Conservation (phyloP, 2,888 invertebrate species). For the Horisme vitalbata region DNA sequence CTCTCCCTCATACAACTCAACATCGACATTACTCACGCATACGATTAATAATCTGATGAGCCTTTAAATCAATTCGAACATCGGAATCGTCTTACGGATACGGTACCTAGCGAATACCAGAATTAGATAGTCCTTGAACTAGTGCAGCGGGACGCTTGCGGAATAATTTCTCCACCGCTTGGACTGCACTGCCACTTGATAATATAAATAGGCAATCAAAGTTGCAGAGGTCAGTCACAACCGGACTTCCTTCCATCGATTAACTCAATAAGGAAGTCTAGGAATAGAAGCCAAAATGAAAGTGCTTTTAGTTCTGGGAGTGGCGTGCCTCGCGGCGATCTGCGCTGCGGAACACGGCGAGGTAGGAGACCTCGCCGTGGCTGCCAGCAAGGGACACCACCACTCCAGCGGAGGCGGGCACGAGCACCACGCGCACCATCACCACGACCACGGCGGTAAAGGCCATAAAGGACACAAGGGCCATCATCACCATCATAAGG, state of each 20-base stretch:
- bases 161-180: conserved; percentile 71
- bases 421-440: conserved; percentile 85
- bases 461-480: conserved; percentile 90
- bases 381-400: conserved; percentile 76
- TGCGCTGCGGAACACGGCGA: conserved; percentile 56
- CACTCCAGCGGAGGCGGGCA: conserved; percentile 86
- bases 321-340: conserved; percentile 62
- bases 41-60: conserved; percentile 15
- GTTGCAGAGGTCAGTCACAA: conserved; percentile 66
- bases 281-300: conserved; percentile 52
- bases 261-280: conserved; percentile 39
- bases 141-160: conserved; percentile 66
- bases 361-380: conserved; percentile 66
- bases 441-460: conserved; percentile 87
- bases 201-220: conserved; percentile 72
- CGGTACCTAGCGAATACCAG: conserved; percentile 13
- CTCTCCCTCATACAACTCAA: conserved; percentile 22
- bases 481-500: conserved; percentile 90
- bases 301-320: conserved; percentile 60
- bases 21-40: conserved; percentile 19
- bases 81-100: conserved; percentile 17
- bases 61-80: conserved; percentile 3
- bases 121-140: conserved; percentile 71
- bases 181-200: conserved; percentile 50
- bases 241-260: conserved; percentile 64